A percentile compares a stretch with the other conserved stretches of the same genome.
Conservation (phyloP, 35 echinoderm and acorn worm genomes). For the Strongylocentrotus purpuratus region DNA sequence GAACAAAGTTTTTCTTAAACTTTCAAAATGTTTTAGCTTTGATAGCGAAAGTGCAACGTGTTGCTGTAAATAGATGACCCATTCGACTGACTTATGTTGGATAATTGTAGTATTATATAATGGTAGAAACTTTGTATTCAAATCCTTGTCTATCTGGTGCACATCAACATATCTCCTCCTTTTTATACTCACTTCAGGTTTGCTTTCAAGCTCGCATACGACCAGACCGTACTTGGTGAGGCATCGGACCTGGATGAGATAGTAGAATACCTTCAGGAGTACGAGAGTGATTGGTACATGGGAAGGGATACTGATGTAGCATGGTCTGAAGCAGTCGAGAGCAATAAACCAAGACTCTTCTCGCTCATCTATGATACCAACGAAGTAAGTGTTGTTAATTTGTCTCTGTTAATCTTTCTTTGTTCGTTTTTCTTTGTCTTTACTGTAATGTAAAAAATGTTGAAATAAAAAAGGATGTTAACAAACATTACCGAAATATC, state of each 20-base stretch:
- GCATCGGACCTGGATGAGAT: conserved; percentile 77
- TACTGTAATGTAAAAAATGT: no score
- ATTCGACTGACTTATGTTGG: no score
- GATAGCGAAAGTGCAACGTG: no score
- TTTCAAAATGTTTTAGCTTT: no score
- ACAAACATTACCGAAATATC: no score
- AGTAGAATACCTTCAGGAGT: conserved; percentile 82
- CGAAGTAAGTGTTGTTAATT: conserved; percentile 61
- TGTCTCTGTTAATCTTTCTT: not conserved
- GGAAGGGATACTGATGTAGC: conserved; percentile 76
- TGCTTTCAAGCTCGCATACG: conserved; percentile 95
- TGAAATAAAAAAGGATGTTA: no score
- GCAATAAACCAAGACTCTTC: conserved; percentile 78
- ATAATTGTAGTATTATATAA: no score
- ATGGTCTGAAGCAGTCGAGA: conserved; percentile 69
- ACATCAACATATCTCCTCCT: not conserved
- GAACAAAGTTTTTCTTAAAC: no score
- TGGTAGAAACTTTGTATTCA: no score
- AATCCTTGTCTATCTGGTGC: no score
- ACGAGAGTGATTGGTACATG: conserved; percentile 85
- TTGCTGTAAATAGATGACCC: no score
- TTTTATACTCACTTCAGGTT: conserved; percentile 57
- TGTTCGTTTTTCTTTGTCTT: not conserved
- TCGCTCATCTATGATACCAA: conserved; percentile 78
- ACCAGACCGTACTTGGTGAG: conserved; percentile 86